Percentiles rank a stretch among this genome's conserved stretches.
Conservation (phyloP, 2,113 vertebrate species). For the Carettochelys insculpta region DNA sequence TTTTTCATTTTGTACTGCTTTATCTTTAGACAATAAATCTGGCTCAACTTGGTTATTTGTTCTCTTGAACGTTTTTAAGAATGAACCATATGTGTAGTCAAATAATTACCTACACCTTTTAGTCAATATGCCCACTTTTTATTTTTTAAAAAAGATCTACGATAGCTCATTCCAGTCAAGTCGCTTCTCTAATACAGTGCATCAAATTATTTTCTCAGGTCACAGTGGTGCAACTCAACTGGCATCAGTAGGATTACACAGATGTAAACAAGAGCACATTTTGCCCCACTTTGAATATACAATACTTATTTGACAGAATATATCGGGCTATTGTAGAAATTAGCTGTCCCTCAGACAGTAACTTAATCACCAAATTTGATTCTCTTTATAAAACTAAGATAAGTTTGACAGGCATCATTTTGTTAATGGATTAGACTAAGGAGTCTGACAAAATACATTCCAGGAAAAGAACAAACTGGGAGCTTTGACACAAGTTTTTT, state of each 20-base stretch:
- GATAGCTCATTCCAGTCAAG: neutral
- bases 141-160: neutral
- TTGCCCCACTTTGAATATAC: neutral
- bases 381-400: conserved; percentile 1
- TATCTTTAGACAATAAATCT: neutral
- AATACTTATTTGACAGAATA: conserved; percentile 9
- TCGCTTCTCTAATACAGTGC: neutral
- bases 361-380: conserved; percentile 20
- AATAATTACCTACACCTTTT: neutral
- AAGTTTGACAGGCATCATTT: conserved; percentile 34
- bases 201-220: neutral
- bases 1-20: neutral
- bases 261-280: conserved; percentile 14
- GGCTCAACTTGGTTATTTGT: neutral
- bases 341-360: conserved; percentile 25
- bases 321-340: neutral
- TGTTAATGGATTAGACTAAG: conserved; percentile 20
- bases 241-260: neutral
- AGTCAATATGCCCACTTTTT: neutral
- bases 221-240: neutral
- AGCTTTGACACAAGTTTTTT: neutral
- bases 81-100: neutral
- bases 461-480: neutral
- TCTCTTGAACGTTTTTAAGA: neutral
- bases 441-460: conserved; percentile 31